Evolutionary conservation across 2,888 invertebrate genomes (phyloP), one percentile per base, ranked within the genome.

Genomic region (Alentia gelatinosa): DNA sequence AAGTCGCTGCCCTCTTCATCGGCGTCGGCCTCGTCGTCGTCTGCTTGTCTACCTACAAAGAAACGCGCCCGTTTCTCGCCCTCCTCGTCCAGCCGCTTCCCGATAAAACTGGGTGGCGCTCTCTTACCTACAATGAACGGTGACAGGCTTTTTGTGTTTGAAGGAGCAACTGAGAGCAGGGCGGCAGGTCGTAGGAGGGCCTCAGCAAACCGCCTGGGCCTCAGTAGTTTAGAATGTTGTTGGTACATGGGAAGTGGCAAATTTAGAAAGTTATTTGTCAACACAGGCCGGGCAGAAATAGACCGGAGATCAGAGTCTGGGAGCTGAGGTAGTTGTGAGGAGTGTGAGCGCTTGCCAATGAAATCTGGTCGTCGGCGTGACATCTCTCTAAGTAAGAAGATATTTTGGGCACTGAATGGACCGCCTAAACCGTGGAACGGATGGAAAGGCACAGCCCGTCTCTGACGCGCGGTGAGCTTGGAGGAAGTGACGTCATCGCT

Each of bases 381-480:
- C 83, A 90, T 90, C 47, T 68, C 68, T 26, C 90, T 42, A 74
- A 90, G 79, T 33, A 90, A 35, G 90, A 40, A 79, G 15, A 79
- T 83, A 39, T 68, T 83, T 40, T 79, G 42, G 37, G 42, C 40
- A 79, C 47, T 75, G 75, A 90, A 50, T 23, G 90, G 39, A 50
- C 90, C 90, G 30, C 75, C 90, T 33, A 47, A 50, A 74, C 90
- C 90, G 74, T 90, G 90, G 90, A 90, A 90, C 19, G 90, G 90
- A 47, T 90, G 90, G 90, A 74, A 90, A 50, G 86, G 86, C 86
- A 86, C 86, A 9, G 86, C 86, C 50, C 86, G 86, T 86, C 86
- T 86, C 86, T 4, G 50, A 50, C 86, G 86, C 86, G 86, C 86
- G 35, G 47, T 33, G 50, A 86, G 86, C 50, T 86, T 42, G 42